Conservation (phyloP, 2,888 invertebrate genomes). For the Orchesellides sinensis region DNA sequence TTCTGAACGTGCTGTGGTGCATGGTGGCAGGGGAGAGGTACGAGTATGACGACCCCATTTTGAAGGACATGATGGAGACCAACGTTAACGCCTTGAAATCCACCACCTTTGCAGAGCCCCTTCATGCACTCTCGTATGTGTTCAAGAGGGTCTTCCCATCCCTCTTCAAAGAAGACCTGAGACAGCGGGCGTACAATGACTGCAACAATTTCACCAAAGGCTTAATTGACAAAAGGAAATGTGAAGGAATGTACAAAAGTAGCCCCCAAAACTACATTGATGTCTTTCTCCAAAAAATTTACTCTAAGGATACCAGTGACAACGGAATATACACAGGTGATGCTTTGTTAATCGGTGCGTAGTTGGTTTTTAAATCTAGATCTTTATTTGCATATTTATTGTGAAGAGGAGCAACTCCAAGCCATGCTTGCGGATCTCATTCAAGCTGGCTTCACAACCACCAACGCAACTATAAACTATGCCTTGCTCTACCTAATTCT, state of each 20-base stretch:
- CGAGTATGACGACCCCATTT: conserved; percentile 67
- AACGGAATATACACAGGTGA: not conserved
- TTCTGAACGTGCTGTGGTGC: conserved; percentile 72
- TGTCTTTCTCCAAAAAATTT: conserved; percentile 33
- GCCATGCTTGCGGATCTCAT: conserved; percentile 47
- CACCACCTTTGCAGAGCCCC: conserved; percentile 45
- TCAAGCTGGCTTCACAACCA: conserved; percentile 32
- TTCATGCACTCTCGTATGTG: not conserved
- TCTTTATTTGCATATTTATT: no score
- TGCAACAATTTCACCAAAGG: conserved; percentile 47
- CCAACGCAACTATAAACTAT: conserved; percentile 49
- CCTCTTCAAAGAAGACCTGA: conserved; percentile 8
- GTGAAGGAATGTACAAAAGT: conserved; percentile 12
- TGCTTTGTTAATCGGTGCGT: not conserved
- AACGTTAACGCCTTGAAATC: conserved; percentile 57
- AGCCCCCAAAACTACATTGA: conserved; percentile 45
- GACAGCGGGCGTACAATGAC: conserved; percentile 16
- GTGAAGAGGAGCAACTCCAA: conserved; percentile 38
- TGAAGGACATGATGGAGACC: conserved; percentile 54
- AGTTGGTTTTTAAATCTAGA: no score
- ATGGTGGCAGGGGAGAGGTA: conserved; percentile 71
- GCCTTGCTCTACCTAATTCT: conserved; percentile 25
- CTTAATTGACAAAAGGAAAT: conserved; percentile 47
- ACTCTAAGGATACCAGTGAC: not conserved
- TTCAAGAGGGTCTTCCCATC: conserved; percentile 5